Evolutionary conservation across 35 echinoderm and acorn worm genomes (phyloP), one percentile per base, ranked within the genome.

Genomic region (Eucidaris tribuloides): DNA sequence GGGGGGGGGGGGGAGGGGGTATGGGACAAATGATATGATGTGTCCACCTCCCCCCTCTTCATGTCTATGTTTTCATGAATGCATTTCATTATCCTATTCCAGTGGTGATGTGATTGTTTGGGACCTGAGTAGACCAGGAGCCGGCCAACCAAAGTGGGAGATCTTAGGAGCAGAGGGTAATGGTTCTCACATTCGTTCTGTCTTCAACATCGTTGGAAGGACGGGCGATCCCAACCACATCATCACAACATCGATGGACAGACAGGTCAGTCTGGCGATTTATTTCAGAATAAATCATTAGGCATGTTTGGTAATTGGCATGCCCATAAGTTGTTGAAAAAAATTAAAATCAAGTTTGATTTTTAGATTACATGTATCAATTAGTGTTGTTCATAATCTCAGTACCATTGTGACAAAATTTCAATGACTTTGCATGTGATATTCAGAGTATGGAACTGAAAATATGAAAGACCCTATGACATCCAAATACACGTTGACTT

Each of bases 181-280:
- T 52, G 55, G 30, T n/a, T 46, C 40, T 42, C 86, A 90, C 49
- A 85, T 78, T 19, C 48, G 96, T 20, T 74, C 87, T n/a, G 86
- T 93, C 18, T 99, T 93, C 52, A 85, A 77, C 46, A 71, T 99
- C 28, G 13, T 48, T 68, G 28, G 44, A 37, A 44, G 72, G 63
- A 19, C 49, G 42, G 59, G 62, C 40, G 11, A 42, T 31, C 59
- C 33, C 6, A 62, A 90, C 62, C 82, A 54, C 33, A 81, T 99
- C 15, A 52, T 99, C 23, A 99, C 96, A 58, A 90, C 90, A 44
- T 99, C 96, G 13, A 99, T 99, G 96, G 94, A 97, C 59, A 92
- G 96, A 86, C 91, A 99, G 96, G 96, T 93, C 79, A 58, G 38
- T 22, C 20, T 27, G 58, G 24, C 3, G 3, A 77, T 81, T 57